A percentile compares a stretch with the other conserved stretches of the same genome.
Evolutionary conservation across 2,888 invertebrate species (phyloP).

Genomic region (Octonoba sinensis): DNA sequence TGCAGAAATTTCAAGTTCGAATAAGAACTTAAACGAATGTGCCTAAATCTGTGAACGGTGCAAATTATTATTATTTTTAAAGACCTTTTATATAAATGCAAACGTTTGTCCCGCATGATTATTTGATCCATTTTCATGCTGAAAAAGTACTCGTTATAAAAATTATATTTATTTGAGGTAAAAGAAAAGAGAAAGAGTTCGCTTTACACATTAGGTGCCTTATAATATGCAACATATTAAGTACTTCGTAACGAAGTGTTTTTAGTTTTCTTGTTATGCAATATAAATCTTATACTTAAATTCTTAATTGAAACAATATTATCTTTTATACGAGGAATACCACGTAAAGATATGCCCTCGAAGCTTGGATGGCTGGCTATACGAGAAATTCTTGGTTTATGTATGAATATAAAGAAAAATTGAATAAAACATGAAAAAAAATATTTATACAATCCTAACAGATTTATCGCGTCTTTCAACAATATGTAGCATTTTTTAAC

Average conservation of each 20-base stretch:
- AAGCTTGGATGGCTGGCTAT: too few relatives aligned
- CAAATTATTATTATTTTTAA: slow-evolving; percentile 50
- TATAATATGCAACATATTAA: slow-evolving; percentile 48
- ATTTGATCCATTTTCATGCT: too few relatives aligned
- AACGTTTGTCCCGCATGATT: not conserved
- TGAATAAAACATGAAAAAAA: too few relatives aligned
- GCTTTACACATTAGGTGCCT: slow-evolving; percentile 62
- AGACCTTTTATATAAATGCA: slow-evolving; percentile 27
- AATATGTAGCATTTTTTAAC: too few relatives aligned
- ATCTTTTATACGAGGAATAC: too few relatives aligned
- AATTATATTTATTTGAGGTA: not conserved
- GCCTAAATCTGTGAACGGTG: slow-evolving; percentile 55
- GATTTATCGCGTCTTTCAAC: too few relatives aligned
- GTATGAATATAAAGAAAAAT: too few relatives aligned
- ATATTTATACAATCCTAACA: too few relatives aligned
- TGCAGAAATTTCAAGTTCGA: not conserved
- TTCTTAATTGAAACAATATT: too few relatives aligned
- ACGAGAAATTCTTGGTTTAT: too few relatives aligned
- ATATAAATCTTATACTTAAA: not conserved
- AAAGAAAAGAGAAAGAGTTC: slow-evolving; percentile 23
- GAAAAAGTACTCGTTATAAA: too few relatives aligned
- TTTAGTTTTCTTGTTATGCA: not conserved
- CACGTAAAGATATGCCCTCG: too few relatives aligned
- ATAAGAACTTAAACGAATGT: slow-evolving; percentile 37
- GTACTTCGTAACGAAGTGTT: not conserved